Evolutionary conservation across 2,113 vertebrate genomes (phyloP).

Genomic region (Seriola dumerili): DNA sequence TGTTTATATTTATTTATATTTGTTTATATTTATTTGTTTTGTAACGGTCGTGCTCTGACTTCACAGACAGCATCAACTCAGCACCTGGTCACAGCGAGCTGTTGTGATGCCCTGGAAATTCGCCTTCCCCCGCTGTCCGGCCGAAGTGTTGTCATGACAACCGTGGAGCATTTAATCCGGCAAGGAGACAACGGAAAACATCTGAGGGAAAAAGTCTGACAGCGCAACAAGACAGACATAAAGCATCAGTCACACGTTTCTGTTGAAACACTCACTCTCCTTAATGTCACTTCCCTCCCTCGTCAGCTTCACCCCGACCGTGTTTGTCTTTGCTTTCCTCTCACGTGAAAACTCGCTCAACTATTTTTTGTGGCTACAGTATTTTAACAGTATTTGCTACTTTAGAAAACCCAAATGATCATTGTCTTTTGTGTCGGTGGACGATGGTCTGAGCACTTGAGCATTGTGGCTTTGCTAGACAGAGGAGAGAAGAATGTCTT

Average conservation of each 20-base stretch:
- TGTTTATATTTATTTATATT: not conserved
- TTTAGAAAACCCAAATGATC: conserved; percentile 60
- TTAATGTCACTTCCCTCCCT: conserved; percentile 23
- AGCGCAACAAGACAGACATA: conserved; percentile 33
- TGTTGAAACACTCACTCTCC: conserved; percentile 46
- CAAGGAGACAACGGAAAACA: conserved; percentile 26
- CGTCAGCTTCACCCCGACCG: conserved; percentile 25
- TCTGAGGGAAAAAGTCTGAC: conserved; percentile 8
- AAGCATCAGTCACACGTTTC: conserved; percentile 40
- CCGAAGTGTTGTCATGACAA: conserved; percentile 63
- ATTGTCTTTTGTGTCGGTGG: conserved; percentile 59
- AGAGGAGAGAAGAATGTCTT: conserved; percentile 54
- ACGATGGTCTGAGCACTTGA: conserved; percentile 31
- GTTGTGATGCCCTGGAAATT: conserved; percentile 65
- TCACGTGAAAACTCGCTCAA: conserved; percentile 35
- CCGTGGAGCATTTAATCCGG: conserved; percentile 52
- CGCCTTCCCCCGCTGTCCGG: conserved; percentile 22
- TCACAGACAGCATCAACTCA: conserved; percentile 77
- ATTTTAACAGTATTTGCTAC: conserved; percentile 71
- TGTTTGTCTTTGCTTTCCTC: conserved; percentile 56
- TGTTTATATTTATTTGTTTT: not conserved
- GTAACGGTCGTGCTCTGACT: not conserved
- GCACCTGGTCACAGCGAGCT: conserved; percentile 74
- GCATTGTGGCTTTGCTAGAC: conserved; percentile 66
- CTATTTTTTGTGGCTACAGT: conserved; percentile 60